Evolutionary conservation across 2,797 vertebrate species (phyloP).

Genomic region (Bovichtus diacanthus): DNA sequence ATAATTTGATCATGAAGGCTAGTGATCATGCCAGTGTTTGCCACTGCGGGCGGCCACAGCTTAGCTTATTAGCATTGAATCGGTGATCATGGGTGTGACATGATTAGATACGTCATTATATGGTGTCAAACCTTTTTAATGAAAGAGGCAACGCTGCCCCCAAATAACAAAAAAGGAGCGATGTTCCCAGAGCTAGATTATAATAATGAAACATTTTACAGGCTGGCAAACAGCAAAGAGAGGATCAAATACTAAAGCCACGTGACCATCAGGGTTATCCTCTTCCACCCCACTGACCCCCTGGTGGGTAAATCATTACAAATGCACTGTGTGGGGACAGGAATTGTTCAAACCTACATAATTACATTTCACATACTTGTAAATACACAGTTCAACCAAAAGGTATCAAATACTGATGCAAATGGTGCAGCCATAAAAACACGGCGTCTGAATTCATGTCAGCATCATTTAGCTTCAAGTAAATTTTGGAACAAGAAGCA

Average conservation of each 20-base stretch:
- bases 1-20: constrained; percentile 2
- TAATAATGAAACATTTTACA: neutral
- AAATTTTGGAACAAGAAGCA: neutral
- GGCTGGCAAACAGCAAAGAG: neutral
- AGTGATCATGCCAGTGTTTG: neutral
- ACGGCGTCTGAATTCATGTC: neutral
- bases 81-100: neutral
- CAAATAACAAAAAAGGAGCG: neutral
- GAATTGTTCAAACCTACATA: neutral
- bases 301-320: neutral
- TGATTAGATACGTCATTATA: neutral
- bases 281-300: neutral
- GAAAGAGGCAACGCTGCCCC: neutral
- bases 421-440: neutral
- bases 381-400: neutral
- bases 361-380: neutral
- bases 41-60: neutral
- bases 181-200: neutral
- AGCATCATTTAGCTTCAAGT: neutral
- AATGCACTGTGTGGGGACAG: neutral
- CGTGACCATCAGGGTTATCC: neutral
- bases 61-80: neutral
- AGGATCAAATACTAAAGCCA: constrained; percentile 14
- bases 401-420: neutral
- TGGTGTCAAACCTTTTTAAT: neutral